Conservation (phyloP, 2,797 vertebrate genomes). For the Semotilus atromaculatus region DNA sequence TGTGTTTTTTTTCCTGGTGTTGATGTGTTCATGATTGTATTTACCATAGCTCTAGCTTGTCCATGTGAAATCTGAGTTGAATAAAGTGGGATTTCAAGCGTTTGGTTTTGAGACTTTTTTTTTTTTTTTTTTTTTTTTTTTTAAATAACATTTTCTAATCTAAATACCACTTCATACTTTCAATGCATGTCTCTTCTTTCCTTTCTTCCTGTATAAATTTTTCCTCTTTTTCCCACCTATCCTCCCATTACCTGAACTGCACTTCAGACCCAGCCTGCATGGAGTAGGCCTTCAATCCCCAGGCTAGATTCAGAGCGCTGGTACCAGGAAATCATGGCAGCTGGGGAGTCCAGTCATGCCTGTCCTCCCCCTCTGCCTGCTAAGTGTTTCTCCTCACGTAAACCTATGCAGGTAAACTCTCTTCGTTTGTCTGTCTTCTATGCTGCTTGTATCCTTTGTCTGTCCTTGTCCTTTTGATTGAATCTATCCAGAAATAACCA, state of each 20-base stretch:
- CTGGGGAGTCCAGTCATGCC: constrained; percentile 80
- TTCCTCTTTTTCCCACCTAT: constrained; percentile 47
- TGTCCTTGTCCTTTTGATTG: constrained; percentile 19
- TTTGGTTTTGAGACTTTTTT: constrained; percentile 4
- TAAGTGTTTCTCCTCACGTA: constrained; percentile 87
- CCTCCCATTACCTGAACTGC: constrained; percentile 62
- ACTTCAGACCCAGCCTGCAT: constrained; percentile 74
- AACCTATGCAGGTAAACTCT: constrained; percentile 87
- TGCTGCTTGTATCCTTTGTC: constrained; percentile 25
- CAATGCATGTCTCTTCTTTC: constrained; percentile 64
- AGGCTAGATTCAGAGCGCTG: constrained; percentile 91
- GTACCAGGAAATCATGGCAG: constrained; percentile 92
- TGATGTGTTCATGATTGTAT: constrained; percentile 23
- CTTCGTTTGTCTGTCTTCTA: not conserved
- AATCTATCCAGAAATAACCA: constrained; percentile 18
- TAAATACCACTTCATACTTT: constrained; percentile 42
- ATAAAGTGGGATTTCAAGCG: not conserved
- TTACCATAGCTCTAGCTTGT: constrained; percentile 1
- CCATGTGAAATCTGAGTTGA: not conserved
- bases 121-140: not conserved
- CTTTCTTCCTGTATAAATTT: constrained; percentile 54
- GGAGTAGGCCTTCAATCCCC: constrained; percentile 76
- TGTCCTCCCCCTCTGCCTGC: constrained; percentile 92
- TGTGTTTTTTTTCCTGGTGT: constrained; percentile 66
- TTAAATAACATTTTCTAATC: constrained; percentile 20